Conservation (phyloP, 2,797 vertebrate species). For the Sebastes itinus region DNA sequence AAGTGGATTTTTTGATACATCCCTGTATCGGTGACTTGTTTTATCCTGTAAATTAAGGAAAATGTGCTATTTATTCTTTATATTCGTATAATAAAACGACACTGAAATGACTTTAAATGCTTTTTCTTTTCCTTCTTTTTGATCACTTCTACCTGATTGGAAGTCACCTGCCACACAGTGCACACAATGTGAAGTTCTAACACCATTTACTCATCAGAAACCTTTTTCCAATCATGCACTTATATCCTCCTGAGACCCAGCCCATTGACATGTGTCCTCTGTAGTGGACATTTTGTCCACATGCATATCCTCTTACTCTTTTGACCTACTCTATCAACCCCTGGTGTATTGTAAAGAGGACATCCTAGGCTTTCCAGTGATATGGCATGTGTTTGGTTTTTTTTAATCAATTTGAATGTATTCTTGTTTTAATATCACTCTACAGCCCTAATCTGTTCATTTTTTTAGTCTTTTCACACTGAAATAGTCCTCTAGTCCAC, state of each 20-base stretch:
- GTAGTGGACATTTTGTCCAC: too few relatives aligned
- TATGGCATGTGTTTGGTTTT: too few relatives aligned
- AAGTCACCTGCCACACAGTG: slow-evolving; percentile 28
- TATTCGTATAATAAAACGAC: slow-evolving; percentile 82
- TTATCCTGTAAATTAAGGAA: slow-evolving; percentile 83
- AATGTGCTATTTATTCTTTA: slow-evolving; percentile 86
- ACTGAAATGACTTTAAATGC: slow-evolving; percentile 62
- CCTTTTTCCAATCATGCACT: slow-evolving; percentile 31
- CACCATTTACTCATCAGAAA: slow-evolving; percentile 16
- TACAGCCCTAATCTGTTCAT: too few relatives aligned
- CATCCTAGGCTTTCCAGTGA: too few relatives aligned
- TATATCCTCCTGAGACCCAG: not conserved
- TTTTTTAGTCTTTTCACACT: too few relatives aligned
- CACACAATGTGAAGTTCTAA: not conserved
- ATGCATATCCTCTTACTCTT: too few relatives aligned
- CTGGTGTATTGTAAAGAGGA: too few relatives aligned
- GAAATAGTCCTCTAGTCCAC: too few relatives aligned
- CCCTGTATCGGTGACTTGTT: slow-evolving; percentile 56
- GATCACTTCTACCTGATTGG: not conserved
- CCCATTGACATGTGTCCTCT: too few relatives aligned
- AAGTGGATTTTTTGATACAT: slow-evolving; percentile 50
- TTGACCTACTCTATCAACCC: too few relatives aligned
- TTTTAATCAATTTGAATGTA: too few relatives aligned
- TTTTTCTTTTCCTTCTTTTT: slow-evolving; percentile 5
- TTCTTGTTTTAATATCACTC: too few relatives aligned